Base-by-base conservation (phyloP, 2,888 invertebrate species). In the Lysandra coridon region DNA sequence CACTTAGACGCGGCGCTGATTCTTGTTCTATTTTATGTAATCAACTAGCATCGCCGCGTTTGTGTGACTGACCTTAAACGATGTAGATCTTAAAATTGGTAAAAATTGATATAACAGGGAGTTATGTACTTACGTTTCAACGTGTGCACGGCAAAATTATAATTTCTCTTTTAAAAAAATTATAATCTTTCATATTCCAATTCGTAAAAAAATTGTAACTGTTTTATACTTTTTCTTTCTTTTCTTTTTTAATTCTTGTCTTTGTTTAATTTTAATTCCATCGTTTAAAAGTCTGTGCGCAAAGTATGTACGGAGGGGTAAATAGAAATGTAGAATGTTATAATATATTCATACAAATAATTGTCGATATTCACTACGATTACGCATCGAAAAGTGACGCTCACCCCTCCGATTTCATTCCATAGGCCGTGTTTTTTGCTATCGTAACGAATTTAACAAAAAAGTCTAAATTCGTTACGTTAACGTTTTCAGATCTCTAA, bases 401-500 rank as follows among this genome's bases (percentile, higher is more conserved):
- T 53, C 53, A 53, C 53, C 53, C 57, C 17, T 57, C 33, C 33
- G 64, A 62, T 44, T 44, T 79, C 75, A 79, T 79, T 79, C 62
- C 79, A 62, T 73, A 60, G 30, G 79, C 74, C 74, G 23, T 74
- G 57, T 74, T 62, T 74, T 74, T 79, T 79, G 60, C 33, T 44
- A 40, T 17, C 75, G 33, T 79, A 75, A 79, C 62, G 74, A 23
- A 79, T 79, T 78, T 60, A 30, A 62, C 30, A n/a, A 17, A 53
- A 6, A 23, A 23, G 33, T 17, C 5, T 57, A 30, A 79, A 79
- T 79, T 12, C 60, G 74, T 79, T 79, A 44, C 74, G 74, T 40
- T 74, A 74, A 79, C 78, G 40, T 60, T 23, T 10, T 60, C 40
- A 17, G 79, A 79, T 75, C 62, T 79, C 79, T 73, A 49, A 79